phyloP scores from a whole-genome alignment of 2,888 invertebrate species.

The Agriopis marginaria region DNA sequence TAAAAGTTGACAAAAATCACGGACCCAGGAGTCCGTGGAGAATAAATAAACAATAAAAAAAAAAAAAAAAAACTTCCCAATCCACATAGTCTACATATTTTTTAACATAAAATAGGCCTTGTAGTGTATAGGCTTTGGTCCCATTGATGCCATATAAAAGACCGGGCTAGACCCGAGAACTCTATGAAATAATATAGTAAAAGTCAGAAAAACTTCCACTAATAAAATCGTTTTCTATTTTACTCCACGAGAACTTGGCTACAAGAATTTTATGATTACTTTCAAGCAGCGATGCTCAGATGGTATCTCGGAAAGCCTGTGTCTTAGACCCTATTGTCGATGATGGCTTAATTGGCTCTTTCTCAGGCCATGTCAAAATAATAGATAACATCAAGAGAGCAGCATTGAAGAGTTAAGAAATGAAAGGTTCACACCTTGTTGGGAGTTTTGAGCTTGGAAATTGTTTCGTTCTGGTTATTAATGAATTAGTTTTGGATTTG shows the following conservation, averaged over 20 bases:
- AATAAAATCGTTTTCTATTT: slow-evolving; percentile 12
- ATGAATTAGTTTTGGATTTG: not conserved
- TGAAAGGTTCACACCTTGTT: slow-evolving; percentile 13
- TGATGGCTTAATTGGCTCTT: slow-evolving; percentile 56
- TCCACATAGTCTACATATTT: no score
- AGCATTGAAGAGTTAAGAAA: slow-evolving; percentile 10
- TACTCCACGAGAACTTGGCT: slow-evolving; percentile 12
- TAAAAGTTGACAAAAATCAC: no score
- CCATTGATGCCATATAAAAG: no score
- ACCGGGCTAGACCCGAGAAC: no score
- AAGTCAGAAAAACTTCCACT: no score
- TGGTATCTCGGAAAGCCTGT: slow-evolving; percentile 34
- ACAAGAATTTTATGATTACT: slow-evolving; percentile 22
- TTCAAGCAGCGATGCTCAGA: slow-evolving; percentile 23
- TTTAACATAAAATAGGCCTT: no score
- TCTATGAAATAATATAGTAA: no score
- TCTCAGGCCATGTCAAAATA: slow-evolving; percentile 55
- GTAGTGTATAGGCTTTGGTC: no score
- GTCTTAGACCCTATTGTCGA: slow-evolving; percentile 48
- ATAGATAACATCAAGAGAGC: slow-evolving; percentile 25
- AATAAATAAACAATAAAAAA: no score
- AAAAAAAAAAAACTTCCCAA: no score
- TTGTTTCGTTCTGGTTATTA: slow-evolving; percentile 4
- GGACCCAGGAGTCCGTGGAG: no score
- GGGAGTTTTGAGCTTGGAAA: slow-evolving; percentile 5